Evolutionary conservation across 2,113 vertebrate genomes (phyloP).

Genomic region (Pionites leucogaster): DNA sequence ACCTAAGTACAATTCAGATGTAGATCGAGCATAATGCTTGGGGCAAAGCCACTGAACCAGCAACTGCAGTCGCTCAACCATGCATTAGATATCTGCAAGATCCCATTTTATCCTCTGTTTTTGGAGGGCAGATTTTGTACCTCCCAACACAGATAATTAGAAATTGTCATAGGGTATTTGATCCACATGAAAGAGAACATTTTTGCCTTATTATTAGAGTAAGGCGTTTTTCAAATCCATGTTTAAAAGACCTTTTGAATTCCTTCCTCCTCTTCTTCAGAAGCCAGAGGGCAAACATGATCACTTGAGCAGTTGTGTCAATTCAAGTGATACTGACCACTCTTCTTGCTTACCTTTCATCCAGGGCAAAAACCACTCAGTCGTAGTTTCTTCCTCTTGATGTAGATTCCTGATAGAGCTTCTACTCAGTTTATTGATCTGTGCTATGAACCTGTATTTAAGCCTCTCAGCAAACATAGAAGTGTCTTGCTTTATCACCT

Average conservation of each 20-base stretch:
- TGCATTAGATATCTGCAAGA: not conserved
- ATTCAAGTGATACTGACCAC: not conserved
- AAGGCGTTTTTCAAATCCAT: not conserved
- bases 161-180: not conserved
- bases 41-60: not conserved
- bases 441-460: not conserved
- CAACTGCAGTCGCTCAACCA: not conserved
- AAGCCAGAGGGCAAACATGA: not conserved
- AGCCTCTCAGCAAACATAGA: not conserved
- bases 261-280: not conserved
- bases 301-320: not conserved
- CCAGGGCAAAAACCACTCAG: not conserved
- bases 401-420: not conserved
- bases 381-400: slow-evolving; percentile 1
- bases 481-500: not conserved
- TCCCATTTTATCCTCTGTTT: not conserved
- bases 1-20: not conserved
- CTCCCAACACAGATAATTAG: not conserved
- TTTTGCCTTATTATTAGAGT: not conserved
- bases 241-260: not conserved
- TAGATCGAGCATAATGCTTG: not conserved
- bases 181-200: not conserved
- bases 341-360: not conserved
- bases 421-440: not conserved
- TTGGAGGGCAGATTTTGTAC: not conserved